phyloP scores from a whole-genome alignment of 2,888 invertebrate species.

The Leptinotarsa peninsularis region DNA sequence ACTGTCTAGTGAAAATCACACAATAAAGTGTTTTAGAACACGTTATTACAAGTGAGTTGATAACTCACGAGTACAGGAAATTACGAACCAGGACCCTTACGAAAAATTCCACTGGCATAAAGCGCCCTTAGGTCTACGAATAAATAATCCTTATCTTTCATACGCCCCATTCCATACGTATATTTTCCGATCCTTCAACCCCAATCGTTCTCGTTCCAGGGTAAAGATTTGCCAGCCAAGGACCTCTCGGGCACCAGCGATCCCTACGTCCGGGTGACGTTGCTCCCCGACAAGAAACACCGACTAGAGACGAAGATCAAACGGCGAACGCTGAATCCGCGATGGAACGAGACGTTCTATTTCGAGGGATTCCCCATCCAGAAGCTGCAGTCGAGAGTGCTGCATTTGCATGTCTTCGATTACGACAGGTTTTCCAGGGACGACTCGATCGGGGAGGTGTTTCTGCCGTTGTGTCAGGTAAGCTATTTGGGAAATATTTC shows the following conservation, averaged over 20 bases:
- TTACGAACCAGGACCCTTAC: not conserved
- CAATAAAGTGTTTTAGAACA: too few species aligned
- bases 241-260: slow-evolving; percentile 93
- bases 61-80: too few species aligned
- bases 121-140: too few species aligned
- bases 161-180: not conserved
- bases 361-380: slow-evolving; percentile 95
- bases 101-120: not conserved
- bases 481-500: slow-evolving; percentile 45
- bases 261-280: slow-evolving; percentile 90
- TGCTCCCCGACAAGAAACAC: slow-evolving; percentile 92
- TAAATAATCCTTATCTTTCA: not conserved
- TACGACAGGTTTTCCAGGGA: slow-evolving; percentile 94
- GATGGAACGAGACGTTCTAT: slow-evolving; percentile 95
- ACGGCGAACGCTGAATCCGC: slow-evolving; percentile 87
- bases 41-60: too few species aligned
- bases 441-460: slow-evolving; percentile 94
- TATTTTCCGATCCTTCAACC: not conserved
- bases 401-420: slow-evolving; percentile 94
- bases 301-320: slow-evolving; percentile 94
- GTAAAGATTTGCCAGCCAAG: slow-evolving; percentile 93
- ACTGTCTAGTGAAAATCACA: too few species aligned
- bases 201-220: slow-evolving; percentile 69
- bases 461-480: slow-evolving; percentile 91
- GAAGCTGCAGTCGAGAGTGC: slow-evolving; percentile 90